These are phyloP conservation scores for Passer domesticus DNA, from an alignment of 2,113 vertebrate genomes.

Conservation along the genomic window DNA sequence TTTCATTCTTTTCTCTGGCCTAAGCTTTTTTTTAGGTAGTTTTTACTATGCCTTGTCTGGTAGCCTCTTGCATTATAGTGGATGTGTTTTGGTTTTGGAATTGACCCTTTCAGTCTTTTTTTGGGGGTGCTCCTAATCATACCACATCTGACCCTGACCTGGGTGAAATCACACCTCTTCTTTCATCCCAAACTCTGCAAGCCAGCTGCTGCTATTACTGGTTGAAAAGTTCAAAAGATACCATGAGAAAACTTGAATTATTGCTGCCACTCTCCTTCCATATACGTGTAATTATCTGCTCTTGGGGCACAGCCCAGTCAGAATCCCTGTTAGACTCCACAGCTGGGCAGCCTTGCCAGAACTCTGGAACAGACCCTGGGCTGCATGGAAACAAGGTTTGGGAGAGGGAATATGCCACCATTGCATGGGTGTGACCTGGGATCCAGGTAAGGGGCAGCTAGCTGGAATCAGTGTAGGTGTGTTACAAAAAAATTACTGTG, in stretches of 20 bases:
- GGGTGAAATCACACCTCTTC: background rate
- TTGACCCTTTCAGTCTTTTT: background rate
- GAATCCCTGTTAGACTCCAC: background rate
- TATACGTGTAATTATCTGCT: background rate
- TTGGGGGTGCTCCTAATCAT: background rate
- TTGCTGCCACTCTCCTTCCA: constrained; percentile 50
- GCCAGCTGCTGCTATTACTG: constrained; percentile 43
- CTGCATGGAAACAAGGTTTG: background rate
- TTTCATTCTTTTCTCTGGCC: background rate
- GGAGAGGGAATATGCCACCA: background rate
- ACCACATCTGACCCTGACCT: background rate
- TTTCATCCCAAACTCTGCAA: constrained; percentile 12
- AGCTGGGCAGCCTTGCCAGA: background rate
- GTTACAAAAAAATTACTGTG: background rate
- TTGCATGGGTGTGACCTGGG: background rate
- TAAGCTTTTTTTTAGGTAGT: background rate
- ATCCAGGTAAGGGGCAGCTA: background rate
- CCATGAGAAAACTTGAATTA: constrained; percentile 59
- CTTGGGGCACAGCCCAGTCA: background rate
- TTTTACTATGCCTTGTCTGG: background rate
- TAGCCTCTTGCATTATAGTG: background rate
- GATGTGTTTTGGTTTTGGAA: background rate
- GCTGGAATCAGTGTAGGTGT: background rate
- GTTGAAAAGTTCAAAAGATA: constrained; percentile 62
- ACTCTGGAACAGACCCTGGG: background rate